Conservation (phyloP, 2,888 invertebrate species). For the Chrysomela aeneicollis region DNA sequence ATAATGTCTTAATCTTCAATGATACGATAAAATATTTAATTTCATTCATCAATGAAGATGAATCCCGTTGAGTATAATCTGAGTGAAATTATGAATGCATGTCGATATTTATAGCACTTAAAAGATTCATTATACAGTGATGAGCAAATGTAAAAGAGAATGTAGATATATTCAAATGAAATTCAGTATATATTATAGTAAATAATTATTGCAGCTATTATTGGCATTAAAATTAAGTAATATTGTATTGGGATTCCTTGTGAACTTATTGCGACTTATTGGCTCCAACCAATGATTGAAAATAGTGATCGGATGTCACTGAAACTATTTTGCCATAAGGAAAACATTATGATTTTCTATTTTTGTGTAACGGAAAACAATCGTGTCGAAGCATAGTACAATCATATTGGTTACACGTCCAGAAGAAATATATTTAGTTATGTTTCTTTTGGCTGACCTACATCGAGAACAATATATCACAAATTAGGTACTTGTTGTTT, state of each 20-base stretch:
- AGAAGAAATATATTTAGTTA: not conserved
- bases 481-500: not conserved
- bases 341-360: not conserved
- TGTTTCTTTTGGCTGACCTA: not conserved
- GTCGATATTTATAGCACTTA: no score
- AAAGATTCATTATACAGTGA: no score
- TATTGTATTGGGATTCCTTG: not conserved
- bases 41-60: no score
- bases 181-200: no score
- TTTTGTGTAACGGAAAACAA: not conserved
- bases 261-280: not conserved
- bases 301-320: not conserved
- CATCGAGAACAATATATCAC: not conserved
- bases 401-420: slow-evolving; percentile 1
- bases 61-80: no score
- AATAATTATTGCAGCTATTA: no score
- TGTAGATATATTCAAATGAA: no score
- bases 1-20: no score
- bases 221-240: no score
- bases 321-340: not conserved
- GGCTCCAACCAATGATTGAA: not conserved
- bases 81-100: no score
- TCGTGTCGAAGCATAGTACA: not conserved
- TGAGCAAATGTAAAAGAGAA: no score
- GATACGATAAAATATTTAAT: no score